phyloP scores from a whole-genome alignment of 2,797 vertebrate genomes.

The Propithecus perrieri region DNA sequence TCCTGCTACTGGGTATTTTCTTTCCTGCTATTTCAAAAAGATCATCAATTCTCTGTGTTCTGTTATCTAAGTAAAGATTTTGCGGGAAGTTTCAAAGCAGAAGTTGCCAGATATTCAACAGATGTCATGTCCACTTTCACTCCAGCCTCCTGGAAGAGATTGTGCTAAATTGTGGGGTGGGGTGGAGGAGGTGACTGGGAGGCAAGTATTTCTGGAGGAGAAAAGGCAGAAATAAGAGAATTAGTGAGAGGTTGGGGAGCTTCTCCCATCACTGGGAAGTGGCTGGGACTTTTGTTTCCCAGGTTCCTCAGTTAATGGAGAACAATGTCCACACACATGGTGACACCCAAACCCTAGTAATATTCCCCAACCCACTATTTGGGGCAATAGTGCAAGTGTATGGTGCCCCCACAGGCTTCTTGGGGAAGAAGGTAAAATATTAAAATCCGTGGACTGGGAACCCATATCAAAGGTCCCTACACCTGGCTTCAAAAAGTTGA shows the following conservation, averaged over 20 bases:
- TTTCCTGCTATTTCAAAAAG: background rate
- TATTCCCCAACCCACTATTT: background rate
- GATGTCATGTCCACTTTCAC: background rate
- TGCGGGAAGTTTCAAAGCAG: background rate
- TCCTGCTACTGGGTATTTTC: background rate
- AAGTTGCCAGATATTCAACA: background rate
- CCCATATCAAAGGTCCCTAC: background rate
- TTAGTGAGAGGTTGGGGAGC: background rate
- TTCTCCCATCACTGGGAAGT: background rate
- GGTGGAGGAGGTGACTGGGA: background rate
- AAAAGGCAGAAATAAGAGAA: background rate
- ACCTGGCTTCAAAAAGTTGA: background rate
- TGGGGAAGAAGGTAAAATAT: background rate
- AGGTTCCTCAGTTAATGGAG: background rate
- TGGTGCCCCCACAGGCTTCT: background rate
- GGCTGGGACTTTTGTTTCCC: background rate
- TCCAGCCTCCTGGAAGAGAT: background rate
- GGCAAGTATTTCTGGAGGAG: background rate
- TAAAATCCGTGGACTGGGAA: background rate
- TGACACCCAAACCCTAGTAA: background rate
- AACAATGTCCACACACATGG: background rate
- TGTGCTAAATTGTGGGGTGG: background rate
- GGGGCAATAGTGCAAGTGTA: background rate
- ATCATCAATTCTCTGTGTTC: background rate
- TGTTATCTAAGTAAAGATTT: background rate